phyloP scores from a whole-genome alignment of 2,797 vertebrate genomes.

The Sylvia borin region DNA sequence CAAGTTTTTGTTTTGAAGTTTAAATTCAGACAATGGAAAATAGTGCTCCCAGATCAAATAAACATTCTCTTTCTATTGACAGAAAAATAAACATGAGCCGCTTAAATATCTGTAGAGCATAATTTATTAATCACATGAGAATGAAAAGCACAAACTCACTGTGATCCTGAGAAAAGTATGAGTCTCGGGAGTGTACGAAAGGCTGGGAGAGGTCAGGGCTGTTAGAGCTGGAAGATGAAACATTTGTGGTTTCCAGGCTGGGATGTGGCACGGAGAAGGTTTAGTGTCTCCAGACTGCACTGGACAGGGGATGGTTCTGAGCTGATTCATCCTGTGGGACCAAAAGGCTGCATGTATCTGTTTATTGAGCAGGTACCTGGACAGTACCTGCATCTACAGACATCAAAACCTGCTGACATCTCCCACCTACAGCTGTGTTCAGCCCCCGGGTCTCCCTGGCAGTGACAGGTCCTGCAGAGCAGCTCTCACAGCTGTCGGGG shows the following conservation, averaged over 20 bases:
- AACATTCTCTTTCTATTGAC: constrained; percentile 40
- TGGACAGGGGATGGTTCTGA: neutral
- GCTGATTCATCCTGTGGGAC: neutral
- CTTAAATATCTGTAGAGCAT: constrained; percentile 38
- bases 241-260: constrained; percentile 6
- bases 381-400: neutral
- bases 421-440: neutral
- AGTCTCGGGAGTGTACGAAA: neutral
- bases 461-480: neutral
- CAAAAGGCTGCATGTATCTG: neutral
- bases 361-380: neutral
- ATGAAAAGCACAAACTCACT: constrained; percentile 19
- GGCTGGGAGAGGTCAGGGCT: constrained; percentile 57
- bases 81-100: constrained; percentile 46
- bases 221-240: neutral
- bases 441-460: neutral
- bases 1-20: constrained; percentile 27
- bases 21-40: constrained; percentile 63
- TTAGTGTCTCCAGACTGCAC: neutral
- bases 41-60: constrained; percentile 34
- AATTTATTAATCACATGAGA: constrained; percentile 62
- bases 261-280: neutral
- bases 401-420: neutral
- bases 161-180: neutral
- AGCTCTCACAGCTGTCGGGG: neutral